These are phyloP conservation scores for Sminthurinus signatus DNA, from an alignment of 1,140 invertebrate species.

Conservation along the genomic window DNA sequence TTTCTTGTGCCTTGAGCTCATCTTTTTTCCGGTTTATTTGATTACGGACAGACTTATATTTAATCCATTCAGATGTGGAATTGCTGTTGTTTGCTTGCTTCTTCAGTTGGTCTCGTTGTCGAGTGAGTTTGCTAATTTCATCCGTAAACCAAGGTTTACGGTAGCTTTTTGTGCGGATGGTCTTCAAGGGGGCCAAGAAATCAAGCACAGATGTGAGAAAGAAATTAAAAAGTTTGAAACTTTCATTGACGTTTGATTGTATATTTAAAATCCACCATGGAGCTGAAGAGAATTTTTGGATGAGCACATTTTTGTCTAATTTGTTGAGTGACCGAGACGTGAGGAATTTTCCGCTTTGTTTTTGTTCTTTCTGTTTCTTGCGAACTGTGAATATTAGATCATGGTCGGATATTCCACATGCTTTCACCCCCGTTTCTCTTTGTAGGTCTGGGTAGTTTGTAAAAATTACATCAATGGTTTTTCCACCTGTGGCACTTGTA, in stretches of 20 bases:
- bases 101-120: not conserved
- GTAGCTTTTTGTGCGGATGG: not conserved
- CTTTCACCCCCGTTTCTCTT: not conserved
- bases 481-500: not conserved
- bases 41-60: not conserved
- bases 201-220: not conserved
- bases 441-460: not conserved
- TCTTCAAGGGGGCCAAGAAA: not conserved
- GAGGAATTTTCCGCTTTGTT: not conserved
- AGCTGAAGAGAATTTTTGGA: not conserved
- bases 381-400: not conserved
- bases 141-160: not conserved
- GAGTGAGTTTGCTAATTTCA: not conserved
- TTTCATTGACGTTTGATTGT: not conserved
- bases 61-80: not conserved
- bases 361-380: not conserved
- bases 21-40: not conserved
- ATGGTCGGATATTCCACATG: constrained; percentile 5
- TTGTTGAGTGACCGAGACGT: not conserved
- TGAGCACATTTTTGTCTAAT: not conserved
- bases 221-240: not conserved
- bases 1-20: no score
- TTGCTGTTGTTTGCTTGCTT: not conserved
- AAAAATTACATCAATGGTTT: not conserved
- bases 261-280: not conserved